These are phyloP conservation scores for cat (Felis catus) DNA, from an alignment of 2,113 vertebrate species.

Conservation along the genomic window DNA sequence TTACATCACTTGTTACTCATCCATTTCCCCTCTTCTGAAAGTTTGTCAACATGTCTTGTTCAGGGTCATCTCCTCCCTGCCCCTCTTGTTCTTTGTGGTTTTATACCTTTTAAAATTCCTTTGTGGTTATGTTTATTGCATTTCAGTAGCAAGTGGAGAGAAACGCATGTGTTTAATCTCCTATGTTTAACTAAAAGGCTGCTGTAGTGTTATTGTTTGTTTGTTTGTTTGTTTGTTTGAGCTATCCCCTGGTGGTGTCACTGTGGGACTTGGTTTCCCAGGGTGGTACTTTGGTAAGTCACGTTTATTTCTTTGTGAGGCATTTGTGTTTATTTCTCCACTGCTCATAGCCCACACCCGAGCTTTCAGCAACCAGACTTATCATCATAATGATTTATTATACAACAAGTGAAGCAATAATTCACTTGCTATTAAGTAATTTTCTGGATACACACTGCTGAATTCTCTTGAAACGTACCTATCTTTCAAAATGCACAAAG, in stretches of 20 bases:
- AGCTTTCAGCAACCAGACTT: constrained; percentile 39
- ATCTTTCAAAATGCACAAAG: constrained; percentile 45
- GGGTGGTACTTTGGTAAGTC: background rate
- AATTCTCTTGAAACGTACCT: constrained; percentile 51
- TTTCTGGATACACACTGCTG: constrained; percentile 25
- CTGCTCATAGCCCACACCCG: background rate
- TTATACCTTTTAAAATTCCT: background rate
- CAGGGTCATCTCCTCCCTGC: background rate
- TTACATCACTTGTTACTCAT: background rate
- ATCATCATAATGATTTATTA: constrained; percentile 56
- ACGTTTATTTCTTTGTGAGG: background rate
- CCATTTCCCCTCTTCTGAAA: background rate
- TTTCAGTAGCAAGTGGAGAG: background rate
- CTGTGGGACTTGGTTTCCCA: background rate
- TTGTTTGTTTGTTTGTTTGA: background rate
- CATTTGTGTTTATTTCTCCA: background rate
- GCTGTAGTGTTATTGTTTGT: background rate
- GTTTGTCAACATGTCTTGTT: background rate
- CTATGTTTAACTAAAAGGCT: background rate
- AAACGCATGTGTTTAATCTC: background rate
- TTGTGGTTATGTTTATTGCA: background rate
- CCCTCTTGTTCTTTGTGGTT: background rate
- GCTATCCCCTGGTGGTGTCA: background rate
- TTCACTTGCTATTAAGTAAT: constrained; percentile 65
- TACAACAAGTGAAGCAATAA: constrained; percentile 35